Conservation (phyloP, 2,888 invertebrate species). For the Lycophotia porphyrea region DNA sequence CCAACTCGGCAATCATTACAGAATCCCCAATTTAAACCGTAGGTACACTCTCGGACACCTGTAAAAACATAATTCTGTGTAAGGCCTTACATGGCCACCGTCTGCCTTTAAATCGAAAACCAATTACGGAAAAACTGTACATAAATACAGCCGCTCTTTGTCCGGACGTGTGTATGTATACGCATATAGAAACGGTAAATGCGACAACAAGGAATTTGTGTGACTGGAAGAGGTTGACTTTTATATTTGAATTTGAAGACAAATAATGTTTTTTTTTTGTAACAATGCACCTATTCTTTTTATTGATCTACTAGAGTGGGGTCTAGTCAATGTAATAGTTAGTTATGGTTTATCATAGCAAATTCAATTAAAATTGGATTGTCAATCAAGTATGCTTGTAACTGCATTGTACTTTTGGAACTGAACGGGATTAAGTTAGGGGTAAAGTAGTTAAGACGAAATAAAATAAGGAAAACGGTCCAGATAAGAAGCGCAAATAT, state of each 20-base stretch:
- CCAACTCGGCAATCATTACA: slow-evolving; percentile 29
- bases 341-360: background rate
- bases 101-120: slow-evolving; percentile 86
- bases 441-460: background rate
- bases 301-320: background rate
- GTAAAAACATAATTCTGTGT: slow-evolving; percentile 66
- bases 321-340: background rate
- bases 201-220: slow-evolving; percentile 58
- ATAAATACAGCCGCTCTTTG: slow-evolving; percentile 78
- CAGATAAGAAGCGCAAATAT: background rate
- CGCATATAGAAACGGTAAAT: slow-evolving; percentile 69
- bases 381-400: background rate
- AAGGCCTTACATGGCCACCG: slow-evolving; percentile 69
- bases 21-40: slow-evolving; percentile 45
- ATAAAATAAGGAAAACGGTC: background rate
- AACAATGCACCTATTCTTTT: background rate
- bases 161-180: slow-evolving; percentile 72
- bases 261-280: background rate
- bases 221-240: slow-evolving; percentile 27
- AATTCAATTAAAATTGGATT: background rate
- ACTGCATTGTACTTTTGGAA: background rate
- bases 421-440: background rate
- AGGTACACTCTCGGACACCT: slow-evolving; percentile 42
- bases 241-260: background rate
- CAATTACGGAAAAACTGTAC: slow-evolving; percentile 88